Base-by-base conservation (phyloP, 2,113 vertebrate species). In the Nothobranchius furzeri region DNA sequence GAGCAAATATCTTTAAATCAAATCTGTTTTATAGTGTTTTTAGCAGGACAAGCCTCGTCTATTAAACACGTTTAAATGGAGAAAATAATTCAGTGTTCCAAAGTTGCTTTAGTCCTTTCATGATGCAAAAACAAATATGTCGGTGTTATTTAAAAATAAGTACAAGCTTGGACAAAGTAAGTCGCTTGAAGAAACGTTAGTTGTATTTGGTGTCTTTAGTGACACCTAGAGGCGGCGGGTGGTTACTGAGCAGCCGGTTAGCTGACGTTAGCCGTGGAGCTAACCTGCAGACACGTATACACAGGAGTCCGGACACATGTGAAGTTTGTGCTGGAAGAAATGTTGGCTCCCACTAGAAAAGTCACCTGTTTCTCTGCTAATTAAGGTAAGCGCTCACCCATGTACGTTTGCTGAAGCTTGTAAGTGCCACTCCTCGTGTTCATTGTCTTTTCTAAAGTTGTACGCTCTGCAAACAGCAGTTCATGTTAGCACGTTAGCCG, bases 281-380 rank as follows among this genome's bases (percentile, higher is more conserved):
- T 49, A 24, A 64, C 37, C 2, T 59, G 59, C 60, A 79, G 83
- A 89, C 86, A 87, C 88, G 84, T 87, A 68, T 42, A 73, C 88
- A 40, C 58, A 63, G 42, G 49, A 30, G 30, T 30, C 30, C 10
- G 20, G 13, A 81, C 84, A 83, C 76, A 84, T 76, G 85, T 72
- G 61, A 60, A 43, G 25, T 55, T 51, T 53, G 58, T 50, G 69
- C 7, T 20, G 50, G 83, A 8, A 83, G 85, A 76, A 64, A 89
- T 87, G 87, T 66, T 35, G 51, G 36, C 64, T 47, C 54, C 56
- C 45, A 36, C 48, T 6, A n/a, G 12, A 78, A 61, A 68, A 46
- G 57, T 43, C 54, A 61, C 55, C 47, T 35, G 46, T 66, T 60
- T 58, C 35, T 55, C 1, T 25, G 47, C 51, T 3, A 56, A 75